A percentile compares a stretch with the other conserved stretches of the same genome.
phyloP scores from a whole-genome alignment of 2,888 invertebrate species.

The Pseudanteris insignis region DNA sequence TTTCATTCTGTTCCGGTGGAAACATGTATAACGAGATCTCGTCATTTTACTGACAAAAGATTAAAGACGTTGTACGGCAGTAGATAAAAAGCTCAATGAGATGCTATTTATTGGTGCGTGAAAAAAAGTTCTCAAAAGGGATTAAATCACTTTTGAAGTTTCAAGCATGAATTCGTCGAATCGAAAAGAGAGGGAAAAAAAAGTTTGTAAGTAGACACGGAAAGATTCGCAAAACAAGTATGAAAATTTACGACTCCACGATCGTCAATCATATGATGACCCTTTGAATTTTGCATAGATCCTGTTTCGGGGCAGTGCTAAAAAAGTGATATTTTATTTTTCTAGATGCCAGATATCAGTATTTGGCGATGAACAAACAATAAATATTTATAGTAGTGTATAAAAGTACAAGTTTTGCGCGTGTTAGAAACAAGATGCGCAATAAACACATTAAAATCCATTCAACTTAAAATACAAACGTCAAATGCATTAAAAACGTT shows the following conservation, averaged over 20 bases:
- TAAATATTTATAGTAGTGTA: slow-evolving; percentile 43
- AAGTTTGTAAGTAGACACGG: too few relatives aligned
- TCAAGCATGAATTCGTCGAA: too few relatives aligned
- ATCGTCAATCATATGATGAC: too few relatives aligned
- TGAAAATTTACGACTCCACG: too few relatives aligned
- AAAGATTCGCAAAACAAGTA: too few relatives aligned
- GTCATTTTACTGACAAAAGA: slow-evolving; percentile 22
- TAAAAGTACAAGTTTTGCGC: slow-evolving; percentile 45
- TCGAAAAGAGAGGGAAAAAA: too few relatives aligned
- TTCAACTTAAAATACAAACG: slow-evolving; percentile 36
- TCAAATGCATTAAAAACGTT: slow-evolving; percentile 44
- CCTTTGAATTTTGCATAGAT: too few relatives aligned
- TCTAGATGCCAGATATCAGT: slow-evolving; percentile 20
- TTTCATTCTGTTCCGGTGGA: too few relatives aligned
- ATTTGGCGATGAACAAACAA: slow-evolving; percentile 42
- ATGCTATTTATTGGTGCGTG: slow-evolving; percentile 42
- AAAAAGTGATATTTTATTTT: slow-evolving; percentile 29
- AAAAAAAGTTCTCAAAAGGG: slow-evolving; percentile 39
- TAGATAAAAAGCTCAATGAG: slow-evolving; percentile 31
- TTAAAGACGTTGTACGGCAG: slow-evolving; percentile 30
- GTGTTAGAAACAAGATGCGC: slow-evolving; percentile 40
- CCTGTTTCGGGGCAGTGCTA: slow-evolving; percentile 40
- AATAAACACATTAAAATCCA: slow-evolving; percentile 42
- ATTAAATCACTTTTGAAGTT: slow-evolving; percentile 44
- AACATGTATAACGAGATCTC: too few relatives aligned